Conservation (phyloP, 2,888 invertebrate genomes). For the Ornithoptera priamus region DNA sequence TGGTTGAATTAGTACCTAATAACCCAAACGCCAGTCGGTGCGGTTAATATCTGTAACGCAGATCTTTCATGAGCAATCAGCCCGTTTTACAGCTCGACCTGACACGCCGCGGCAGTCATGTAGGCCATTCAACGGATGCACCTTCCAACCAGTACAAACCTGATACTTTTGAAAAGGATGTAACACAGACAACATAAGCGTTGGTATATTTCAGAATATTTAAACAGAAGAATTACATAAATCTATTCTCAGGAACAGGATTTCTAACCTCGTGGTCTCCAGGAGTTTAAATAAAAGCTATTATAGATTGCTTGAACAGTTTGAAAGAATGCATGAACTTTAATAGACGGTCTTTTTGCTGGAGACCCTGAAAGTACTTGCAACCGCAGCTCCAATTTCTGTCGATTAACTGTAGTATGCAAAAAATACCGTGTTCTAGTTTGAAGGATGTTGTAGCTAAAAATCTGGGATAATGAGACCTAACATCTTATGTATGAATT, state of each 20-base stretch:
- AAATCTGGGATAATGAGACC: too few relatives aligned
- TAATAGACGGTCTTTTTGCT: too few relatives aligned
- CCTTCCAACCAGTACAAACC: neutral
- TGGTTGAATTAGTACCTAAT: neutral
- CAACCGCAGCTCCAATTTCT: too few relatives aligned
- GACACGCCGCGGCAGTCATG: conserved; percentile 8
- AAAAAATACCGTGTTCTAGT: too few relatives aligned
- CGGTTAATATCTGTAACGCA: neutral
- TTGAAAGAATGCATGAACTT: too few relatives aligned
- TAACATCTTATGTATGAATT: too few relatives aligned
- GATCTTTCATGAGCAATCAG: neutral
- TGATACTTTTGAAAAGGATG: neutral
- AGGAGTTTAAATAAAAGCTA: too few relatives aligned
- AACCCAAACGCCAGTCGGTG: neutral
- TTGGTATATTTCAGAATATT: neutral
- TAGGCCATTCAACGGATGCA: neutral
- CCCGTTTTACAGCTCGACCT: conserved; percentile 3
- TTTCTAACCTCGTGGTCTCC: too few relatives aligned
- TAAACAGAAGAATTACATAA: neutral
- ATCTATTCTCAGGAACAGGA: neutral
- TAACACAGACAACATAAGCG: neutral
- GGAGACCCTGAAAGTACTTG: too few relatives aligned
- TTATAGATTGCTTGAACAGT: too few relatives aligned
- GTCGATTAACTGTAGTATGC: too few relatives aligned
- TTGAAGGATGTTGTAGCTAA: too few relatives aligned